Percentiles rank a stretch among this genome's conserved stretches.
Evolutionary conservation across 2,113 vertebrate genomes (phyloP).

Genomic region (Archilochus colubris): DNA sequence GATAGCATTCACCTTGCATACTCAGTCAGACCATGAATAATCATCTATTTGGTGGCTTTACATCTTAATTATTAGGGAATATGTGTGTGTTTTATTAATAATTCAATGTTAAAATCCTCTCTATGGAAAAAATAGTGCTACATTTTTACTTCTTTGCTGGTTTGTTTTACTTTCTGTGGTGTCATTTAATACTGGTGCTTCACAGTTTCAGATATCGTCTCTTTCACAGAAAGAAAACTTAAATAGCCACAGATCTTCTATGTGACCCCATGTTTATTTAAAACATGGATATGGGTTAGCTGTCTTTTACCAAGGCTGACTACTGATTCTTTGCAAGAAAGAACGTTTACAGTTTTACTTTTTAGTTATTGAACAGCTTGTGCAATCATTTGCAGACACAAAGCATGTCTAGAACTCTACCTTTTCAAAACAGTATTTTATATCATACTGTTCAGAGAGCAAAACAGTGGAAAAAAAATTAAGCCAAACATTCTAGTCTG

Average conservation of each 20-base stretch:
- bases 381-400: neutral
- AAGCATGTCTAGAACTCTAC: neutral
- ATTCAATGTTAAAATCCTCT: neutral
- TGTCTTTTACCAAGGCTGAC: neutral
- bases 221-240: neutral
- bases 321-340: neutral
- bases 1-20: neutral
- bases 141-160: neutral
- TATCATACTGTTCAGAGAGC: neutral
- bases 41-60: neutral
- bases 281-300: neutral
- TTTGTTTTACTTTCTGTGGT: neutral
- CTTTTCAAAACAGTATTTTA: neutral
- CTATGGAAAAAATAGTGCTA: neutral
- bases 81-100: neutral
- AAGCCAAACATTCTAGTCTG: neutral
- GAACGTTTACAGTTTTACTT: neutral
- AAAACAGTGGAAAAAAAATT: neutral
- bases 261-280: neutral
- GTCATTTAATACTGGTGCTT: neutral
- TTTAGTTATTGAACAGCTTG: neutral
- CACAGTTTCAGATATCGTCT: neutral
- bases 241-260: neutral
- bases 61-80: neutral
- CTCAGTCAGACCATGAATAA: neutral